Evolutionary conservation across 2,113 vertebrate genomes (phyloP), one percentile per base, ranked within the genome.

Genomic region (Cervus canadensis): DNA sequence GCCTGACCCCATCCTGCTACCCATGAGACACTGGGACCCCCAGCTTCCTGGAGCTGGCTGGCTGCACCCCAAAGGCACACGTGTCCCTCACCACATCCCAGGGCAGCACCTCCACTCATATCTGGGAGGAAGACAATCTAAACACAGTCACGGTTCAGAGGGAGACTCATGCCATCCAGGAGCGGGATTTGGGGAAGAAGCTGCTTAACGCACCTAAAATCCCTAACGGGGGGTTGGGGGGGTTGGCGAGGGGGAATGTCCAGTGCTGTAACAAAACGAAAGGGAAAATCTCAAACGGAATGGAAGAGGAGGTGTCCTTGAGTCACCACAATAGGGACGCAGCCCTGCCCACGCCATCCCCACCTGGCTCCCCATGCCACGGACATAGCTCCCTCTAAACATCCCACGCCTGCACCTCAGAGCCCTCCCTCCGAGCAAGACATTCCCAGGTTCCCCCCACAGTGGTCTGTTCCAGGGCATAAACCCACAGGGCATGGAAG

Each of bases 151-250:
- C 16, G 2, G 21, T 9, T 26, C 4, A 13, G 56, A 62, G 43
- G 21, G 21, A 1, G 15, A 3, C 40, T 0, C 7, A 1, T 0
- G 67, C 50, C 1, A 1, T 48, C 30, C 6, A 4, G 7, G 6
- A 74, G 56, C 45, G 8, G 36, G 21, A 3, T 23, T 26, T 36
- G 7, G 0, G 21, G 45, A 56, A 33, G 59, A 71, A 30, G 52
- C 2, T 28, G 84, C 50, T 81, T 64, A 78, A 21, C 8, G 26
- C 43, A 30, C 28, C 56, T 5, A 16, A 76, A 62, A 25, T 21
- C 33, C 71, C 25, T 13, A 48, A 6, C 3, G 3, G 36, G 67
- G 48, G 48, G 12, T 4, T 50, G 48, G 48, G 48, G 48, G 48
- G 17, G n/a, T 0, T 11, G 64, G n/a, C 0, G 21, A 74, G 21